Evolutionary conservation across 2,888 invertebrate genomes (phyloP).

Genomic region (Artemia sp.): DNA sequence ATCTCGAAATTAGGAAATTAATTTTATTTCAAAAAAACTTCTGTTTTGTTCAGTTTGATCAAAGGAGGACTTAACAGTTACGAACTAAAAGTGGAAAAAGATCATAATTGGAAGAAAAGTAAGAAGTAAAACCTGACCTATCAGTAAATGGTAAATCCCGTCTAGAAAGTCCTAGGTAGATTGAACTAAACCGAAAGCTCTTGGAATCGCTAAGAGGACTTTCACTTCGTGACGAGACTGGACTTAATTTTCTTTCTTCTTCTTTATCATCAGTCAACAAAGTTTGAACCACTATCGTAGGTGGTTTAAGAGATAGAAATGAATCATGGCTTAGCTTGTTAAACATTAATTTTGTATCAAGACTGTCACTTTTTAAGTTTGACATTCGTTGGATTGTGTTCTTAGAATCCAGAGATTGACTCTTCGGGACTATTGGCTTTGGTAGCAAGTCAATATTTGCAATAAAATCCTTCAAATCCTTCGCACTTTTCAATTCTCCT

Average conservation of each 20-base stretch:
- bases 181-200: slow-evolving; percentile 19
- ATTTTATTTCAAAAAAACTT: no score
- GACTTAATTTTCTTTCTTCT: slow-evolving; percentile 20
- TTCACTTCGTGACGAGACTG: slow-evolving; percentile 22
- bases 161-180: slow-evolving; percentile 39
- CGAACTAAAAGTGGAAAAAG: slow-evolving; percentile 32
- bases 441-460: slow-evolving; percentile 16
- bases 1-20: no score
- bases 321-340: background rate
- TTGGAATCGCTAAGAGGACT: slow-evolving; percentile 22
- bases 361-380: slow-evolving; percentile 27
- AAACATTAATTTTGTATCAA: slow-evolving; percentile 27
- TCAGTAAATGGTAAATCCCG: slow-evolving; percentile 62
- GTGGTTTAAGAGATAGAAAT: background rate
- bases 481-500: slow-evolving; percentile 47
- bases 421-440: slow-evolving; percentile 35
- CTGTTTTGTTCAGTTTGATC: no score
- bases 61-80: no score
- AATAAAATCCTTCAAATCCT: slow-evolving; percentile 38
- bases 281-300: slow-evolving; percentile 34
- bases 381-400: slow-evolving; percentile 25
- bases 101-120: slow-evolving; percentile 50
- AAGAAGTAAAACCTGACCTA: slow-evolving; percentile 33
- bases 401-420: slow-evolving; percentile 39
- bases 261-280: slow-evolving; percentile 15